phyloP scores from a whole-genome alignment of 2,113 vertebrate species.

The Orcinus orca region DNA sequence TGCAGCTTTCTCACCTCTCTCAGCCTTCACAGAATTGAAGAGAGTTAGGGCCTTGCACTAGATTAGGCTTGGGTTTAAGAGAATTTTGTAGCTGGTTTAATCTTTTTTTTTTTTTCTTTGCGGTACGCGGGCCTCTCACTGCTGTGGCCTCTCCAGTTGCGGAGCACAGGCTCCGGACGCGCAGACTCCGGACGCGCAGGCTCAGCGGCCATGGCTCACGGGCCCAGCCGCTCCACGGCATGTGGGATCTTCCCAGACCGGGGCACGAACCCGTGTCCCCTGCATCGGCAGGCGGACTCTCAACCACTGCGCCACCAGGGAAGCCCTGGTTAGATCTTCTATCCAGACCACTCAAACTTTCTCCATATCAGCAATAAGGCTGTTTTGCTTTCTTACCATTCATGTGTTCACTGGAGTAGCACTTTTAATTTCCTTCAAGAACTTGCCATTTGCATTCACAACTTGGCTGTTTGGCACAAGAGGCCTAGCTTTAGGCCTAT shows the following conservation, averaged over 20 bases:
- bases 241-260: too few species aligned
- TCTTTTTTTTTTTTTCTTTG: too few species aligned
- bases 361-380: background rate
- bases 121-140: too few species aligned
- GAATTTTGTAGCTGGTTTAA: background rate
- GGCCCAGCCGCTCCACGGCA: too few species aligned
- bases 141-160: too few species aligned
- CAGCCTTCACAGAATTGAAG: background rate
- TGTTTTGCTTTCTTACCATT: background rate
- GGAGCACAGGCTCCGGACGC: too few species aligned
- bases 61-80: background rate
- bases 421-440: background rate
- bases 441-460: background rate
- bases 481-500: background rate
- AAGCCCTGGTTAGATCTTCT: background rate
- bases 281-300: too few species aligned
- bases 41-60: background rate
- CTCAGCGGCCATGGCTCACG: too few species aligned
- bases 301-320: too few species aligned
- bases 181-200: too few species aligned
- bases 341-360: background rate
- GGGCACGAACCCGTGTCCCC: too few species aligned
- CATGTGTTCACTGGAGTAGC: background rate
- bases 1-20: background rate
- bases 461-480: background rate